Evolutionary conservation across 2,113 vertebrate species (phyloP), one percentile per base, ranked within the genome.

Genomic region (Pachycephala philippinensis): DNA sequence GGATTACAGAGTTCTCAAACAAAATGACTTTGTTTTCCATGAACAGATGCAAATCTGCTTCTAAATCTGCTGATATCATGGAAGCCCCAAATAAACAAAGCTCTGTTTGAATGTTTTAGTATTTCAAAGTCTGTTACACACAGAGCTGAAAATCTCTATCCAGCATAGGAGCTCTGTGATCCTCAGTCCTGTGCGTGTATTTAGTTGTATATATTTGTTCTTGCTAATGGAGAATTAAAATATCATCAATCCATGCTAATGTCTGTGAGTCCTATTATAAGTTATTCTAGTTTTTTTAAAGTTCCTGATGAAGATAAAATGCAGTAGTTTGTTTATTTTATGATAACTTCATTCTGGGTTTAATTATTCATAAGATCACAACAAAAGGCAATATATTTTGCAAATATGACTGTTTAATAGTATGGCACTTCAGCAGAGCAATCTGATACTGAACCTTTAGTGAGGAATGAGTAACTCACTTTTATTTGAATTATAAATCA

Each of bases 311-410:
- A 89, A 93, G 96, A 87, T 70, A 79, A 96, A 90, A 47, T 30
- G 39, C 50, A 77, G 8, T 27, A 35, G 74, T 91, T 93, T 86
- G 79, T 84, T 96, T 30, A 53, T 83, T 95, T 90, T 72, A 77
- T 78, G 79, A 20, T 84, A 83, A n/a, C 82, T 90, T 54, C 30
- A n/a, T 88, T 86, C 60, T 59, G 35, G 37, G 57, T 84, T 89
- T 96, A 93, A 93, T 95, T 91, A 94, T 93, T 97, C 40, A 57
- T 82, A 85, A 85, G 70, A 69, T 88, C 75, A 23, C 66, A 86
- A 83, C 78, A 87, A 90, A 91, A 85, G 52, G 66, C 52, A 74
- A 74, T 90, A 10, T 50, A 86, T 91, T 95, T 91, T 93, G 59
- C 80, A 80, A 90, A 91, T 83, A 77, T n/a, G 63, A 66, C 66